Percentiles rank a stretch among this genome's conserved stretches.
Conservation (phyloP, 2,888 invertebrate species). For the Scrobipalpa costella region DNA sequence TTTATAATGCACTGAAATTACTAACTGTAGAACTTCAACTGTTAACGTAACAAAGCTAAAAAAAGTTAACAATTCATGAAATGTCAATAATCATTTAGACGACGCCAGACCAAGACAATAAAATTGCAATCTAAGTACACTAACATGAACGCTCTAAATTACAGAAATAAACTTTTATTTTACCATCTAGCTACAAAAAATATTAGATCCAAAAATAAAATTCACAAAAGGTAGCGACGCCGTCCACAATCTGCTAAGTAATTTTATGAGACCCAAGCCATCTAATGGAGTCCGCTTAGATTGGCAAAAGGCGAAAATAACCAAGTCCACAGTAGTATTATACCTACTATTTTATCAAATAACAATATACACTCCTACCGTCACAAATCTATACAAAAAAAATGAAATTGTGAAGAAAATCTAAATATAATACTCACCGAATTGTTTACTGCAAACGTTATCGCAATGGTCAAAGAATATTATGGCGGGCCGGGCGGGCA, state of each 20-base stretch:
- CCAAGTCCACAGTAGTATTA: neutral
- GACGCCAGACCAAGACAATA: constrained; percentile 44
- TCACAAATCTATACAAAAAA: constrained; percentile 20
- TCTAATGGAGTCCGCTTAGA: constrained; percentile 67
- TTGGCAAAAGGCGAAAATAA: constrained; percentile 32
- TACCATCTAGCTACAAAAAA: constrained; percentile 2
- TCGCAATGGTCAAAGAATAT: constrained; percentile 61
- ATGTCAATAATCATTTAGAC: constrained; percentile 56
- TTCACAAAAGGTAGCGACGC: constrained; percentile 9
- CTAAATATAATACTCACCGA: constrained; percentile 61
- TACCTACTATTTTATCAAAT: neutral
- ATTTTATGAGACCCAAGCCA: constrained; percentile 47
- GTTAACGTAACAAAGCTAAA: constrained; percentile 18
- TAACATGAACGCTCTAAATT: neutral
- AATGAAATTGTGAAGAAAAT: constrained; percentile 31
- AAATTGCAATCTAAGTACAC: neutral
- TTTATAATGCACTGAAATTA: neutral
- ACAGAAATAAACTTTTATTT: constrained; percentile 1
- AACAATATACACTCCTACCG: neutral
- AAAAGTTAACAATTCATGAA: constrained; percentile 45
- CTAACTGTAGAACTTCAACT: neutral
- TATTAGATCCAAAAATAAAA: constrained; percentile 13
- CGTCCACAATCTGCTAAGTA: constrained; percentile 20
- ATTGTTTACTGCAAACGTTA: constrained; percentile 72
- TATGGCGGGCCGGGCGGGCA: constrained; percentile 67